A percentile compares a stretch with the other conserved stretches of the same genome.
Conservation (phyloP, 1,140 invertebrate genomes). For the Apis florea region DNA sequence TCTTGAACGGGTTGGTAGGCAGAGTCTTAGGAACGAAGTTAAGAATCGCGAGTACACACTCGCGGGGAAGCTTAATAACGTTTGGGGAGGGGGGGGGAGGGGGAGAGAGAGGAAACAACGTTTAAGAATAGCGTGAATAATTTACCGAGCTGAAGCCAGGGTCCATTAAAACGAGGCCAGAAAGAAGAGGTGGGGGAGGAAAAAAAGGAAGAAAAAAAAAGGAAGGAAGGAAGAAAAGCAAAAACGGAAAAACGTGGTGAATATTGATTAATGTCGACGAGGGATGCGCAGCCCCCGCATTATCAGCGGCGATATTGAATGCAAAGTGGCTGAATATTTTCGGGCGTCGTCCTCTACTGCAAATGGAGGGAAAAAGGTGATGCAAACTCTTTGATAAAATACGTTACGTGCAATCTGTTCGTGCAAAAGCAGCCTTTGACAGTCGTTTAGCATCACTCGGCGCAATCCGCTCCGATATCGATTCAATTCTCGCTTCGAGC, state of each 20-base stretch:
- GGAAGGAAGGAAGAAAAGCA: background rate
- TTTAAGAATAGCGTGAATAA: too few relatives aligned
- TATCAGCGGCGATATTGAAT: constrained; percentile 40
- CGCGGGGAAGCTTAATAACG: constrained; percentile 11
- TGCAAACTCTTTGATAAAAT: constrained; percentile 57
- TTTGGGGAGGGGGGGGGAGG: too few relatives aligned
- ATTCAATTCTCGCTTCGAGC: constrained; percentile 26
- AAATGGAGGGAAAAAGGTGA: background rate
- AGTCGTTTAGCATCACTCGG: constrained; percentile 33
- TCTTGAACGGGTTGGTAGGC: background rate
- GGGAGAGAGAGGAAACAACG: too few relatives aligned
- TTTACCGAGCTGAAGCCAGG: too few relatives aligned
- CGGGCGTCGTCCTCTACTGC: background rate
- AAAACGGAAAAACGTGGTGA: background rate
- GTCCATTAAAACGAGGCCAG: too few relatives aligned
- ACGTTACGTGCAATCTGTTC: constrained; percentile 44
- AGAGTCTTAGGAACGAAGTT: background rate
- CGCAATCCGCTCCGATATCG: constrained; percentile 48
- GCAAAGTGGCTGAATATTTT: constrained; percentile 40
- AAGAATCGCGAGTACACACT: constrained; percentile 9
- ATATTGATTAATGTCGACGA: constrained; percentile 34
- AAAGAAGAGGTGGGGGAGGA: too few relatives aligned
- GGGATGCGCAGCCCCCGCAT: constrained; percentile 9
- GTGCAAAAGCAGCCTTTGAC: constrained; percentile 54
- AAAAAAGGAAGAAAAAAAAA: background rate